Evolutionary conservation across 1,140 invertebrate genomes (phyloP).

Genomic region (Antheraea pernyi): DNA sequence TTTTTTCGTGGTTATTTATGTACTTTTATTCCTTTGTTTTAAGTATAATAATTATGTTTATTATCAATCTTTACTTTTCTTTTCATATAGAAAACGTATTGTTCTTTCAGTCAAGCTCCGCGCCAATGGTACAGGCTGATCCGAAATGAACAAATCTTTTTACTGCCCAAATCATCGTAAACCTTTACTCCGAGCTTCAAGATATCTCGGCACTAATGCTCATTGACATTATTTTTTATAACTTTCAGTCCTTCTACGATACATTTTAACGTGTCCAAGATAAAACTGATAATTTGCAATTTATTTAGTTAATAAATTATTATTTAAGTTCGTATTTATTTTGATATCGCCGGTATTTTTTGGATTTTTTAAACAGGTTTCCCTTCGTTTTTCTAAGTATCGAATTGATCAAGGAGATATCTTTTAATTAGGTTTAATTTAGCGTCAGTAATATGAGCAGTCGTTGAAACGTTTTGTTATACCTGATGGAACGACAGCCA

Average conservation of each 20-base stretch:
- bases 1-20: no score
- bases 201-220: conserved; percentile 30
- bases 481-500: no score
- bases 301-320: conserved; percentile 13
- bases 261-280: conserved; percentile 9
- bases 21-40: no score
- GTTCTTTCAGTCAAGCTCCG: not conserved
- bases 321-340: not conserved
- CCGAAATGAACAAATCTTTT: conserved; percentile 23
- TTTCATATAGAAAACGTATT: not conserved
- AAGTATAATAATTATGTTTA: no score
- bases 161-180: conserved; percentile 22
- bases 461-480: no score
- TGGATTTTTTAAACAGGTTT: not conserved
- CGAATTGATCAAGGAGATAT: not conserved
- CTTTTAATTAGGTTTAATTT: not conserved
- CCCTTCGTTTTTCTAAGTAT: not conserved
- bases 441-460: not conserved
- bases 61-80: no score
- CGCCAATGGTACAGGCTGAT: not conserved
- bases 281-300: conserved; percentile 9
- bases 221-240: conserved; percentile 27
- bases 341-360: not conserved
- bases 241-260: conserved; percentile 13
- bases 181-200: conserved; percentile 38